Evolutionary conservation across 2,113 vertebrate species (phyloP).

Genomic region (Pseudonaja textilis): DNA sequence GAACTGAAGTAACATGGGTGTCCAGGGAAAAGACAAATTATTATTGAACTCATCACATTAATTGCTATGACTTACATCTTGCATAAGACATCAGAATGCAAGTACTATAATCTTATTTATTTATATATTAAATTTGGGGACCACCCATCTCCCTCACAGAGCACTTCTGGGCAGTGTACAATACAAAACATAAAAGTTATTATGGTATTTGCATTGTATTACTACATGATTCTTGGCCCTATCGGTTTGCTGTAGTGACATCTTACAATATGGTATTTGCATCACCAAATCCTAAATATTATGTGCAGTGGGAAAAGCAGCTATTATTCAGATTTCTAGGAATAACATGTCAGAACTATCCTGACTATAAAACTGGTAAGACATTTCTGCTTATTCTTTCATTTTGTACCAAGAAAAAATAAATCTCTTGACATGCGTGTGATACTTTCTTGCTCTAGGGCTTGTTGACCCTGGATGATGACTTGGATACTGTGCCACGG

Average conservation of each 20-base stretch:
- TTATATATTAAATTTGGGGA: background rate
- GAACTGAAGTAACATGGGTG: background rate
- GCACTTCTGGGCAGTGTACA: background rate
- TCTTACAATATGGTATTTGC: background rate
- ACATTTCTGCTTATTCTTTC: background rate
- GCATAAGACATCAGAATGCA: background rate
- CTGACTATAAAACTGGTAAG: background rate
- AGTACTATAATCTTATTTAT: background rate
- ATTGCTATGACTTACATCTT: background rate
- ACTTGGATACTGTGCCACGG: conserved; percentile 74
- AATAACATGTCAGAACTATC: background rate
- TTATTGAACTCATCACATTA: background rate
- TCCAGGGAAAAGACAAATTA: background rate
- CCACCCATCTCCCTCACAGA: background rate
- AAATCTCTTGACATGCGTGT: background rate
- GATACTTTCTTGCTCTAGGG: conserved; percentile 60
- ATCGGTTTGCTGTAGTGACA: background rate
- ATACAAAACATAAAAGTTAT: background rate
- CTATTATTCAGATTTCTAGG: background rate
- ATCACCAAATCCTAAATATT: background rate
- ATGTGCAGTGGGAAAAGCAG: background rate
- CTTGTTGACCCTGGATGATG: conserved; percentile 78
- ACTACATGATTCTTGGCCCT: background rate
- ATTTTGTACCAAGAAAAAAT: background rate
- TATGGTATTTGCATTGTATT: background rate